Conservation (phyloP, 2,797 vertebrate species). For the Leucoraja ocellata region DNA sequence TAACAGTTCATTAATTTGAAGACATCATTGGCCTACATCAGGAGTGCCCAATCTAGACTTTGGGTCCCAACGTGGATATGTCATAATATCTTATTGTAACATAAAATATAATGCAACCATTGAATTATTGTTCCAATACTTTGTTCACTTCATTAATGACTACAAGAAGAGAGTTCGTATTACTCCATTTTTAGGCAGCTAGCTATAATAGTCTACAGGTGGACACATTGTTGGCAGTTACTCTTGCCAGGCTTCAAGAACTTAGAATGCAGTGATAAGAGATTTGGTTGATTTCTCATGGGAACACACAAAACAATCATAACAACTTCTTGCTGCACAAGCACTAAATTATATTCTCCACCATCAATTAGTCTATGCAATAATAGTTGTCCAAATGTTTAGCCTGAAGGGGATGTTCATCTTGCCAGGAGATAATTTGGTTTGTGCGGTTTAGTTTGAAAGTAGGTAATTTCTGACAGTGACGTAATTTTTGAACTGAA, state of each 20-base stretch:
- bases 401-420: conserved; percentile 23
- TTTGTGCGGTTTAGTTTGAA: not conserved
- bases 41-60: not conserved
- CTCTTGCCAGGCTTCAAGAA: conserved; percentile 20
- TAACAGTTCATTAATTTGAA: not conserved
- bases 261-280: conserved; percentile 22
- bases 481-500: conserved; percentile 19
- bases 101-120: not conserved
- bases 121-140: not conserved
- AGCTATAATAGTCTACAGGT: conserved; percentile 25
- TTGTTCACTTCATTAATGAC: not conserved
- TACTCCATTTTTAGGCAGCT: conserved; percentile 29
- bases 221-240: conserved; percentile 29
- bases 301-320: conserved; percentile 36
- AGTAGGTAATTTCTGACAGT: conserved; percentile 23
- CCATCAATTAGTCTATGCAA: conserved; percentile 27
- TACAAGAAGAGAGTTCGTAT: not conserved
- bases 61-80: not conserved
- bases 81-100: not conserved
- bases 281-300: conserved; percentile 36
- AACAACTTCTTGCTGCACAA: conserved; percentile 31
- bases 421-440: conserved; percentile 36
- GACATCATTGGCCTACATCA: not conserved
- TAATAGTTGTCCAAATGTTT: conserved; percentile 34
- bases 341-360: conserved; percentile 37